Evolutionary conservation across 1,140 invertebrate genomes (phyloP), one percentile per base, ranked within the genome.

Genomic region (Drosophila kepulauana): DNA sequence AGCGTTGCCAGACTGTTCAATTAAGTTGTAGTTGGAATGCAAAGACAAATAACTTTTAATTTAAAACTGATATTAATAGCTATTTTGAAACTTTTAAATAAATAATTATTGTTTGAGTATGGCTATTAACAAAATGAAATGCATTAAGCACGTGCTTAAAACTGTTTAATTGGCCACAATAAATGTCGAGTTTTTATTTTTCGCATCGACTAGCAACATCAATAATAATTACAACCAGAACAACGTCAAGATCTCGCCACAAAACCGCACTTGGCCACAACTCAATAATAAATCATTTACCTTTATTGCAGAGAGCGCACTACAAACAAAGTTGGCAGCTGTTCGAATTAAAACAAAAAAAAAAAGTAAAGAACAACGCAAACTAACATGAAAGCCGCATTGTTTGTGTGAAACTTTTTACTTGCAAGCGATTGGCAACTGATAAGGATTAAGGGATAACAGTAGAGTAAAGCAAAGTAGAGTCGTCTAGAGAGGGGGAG

Each of bases 361-460:
- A 5, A 30, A 5, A 52, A 10, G 38, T 38, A 45, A 30, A 35
- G 15, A 38, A 68, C n/a, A 20, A 67, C 46, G 45, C 11, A 33
- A 79, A 72, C 58, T 61, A 79, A 58, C 49, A 68, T 67, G 63
- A 62, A 51, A 49, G 51, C 46, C 30, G 15, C 46, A 62, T 57
- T 61, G 46, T 75, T 75, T 71, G 41, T 56, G 57, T 28, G 68
- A 38, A 38, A 52, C 38, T 67, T 73, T 15, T 68, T 74, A 33
- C 51, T 56, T 51, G 48, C 16, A 20, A 56, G 51, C 57, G 52
- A 71, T 64, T 65, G 59, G 65, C 35, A 82, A 76, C 80, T 82
- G 80, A 82, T 82, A 82, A 75, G 80, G 80, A 82, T 82, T 82
- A 82, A 71, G 49, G 58, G 75, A 75, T 67, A 68, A 79, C 49